These are phyloP conservation scores for Aporrectodea caliginosa DNA, from an alignment of 1,140 invertebrate species.

Conservation along the genomic window DNA sequence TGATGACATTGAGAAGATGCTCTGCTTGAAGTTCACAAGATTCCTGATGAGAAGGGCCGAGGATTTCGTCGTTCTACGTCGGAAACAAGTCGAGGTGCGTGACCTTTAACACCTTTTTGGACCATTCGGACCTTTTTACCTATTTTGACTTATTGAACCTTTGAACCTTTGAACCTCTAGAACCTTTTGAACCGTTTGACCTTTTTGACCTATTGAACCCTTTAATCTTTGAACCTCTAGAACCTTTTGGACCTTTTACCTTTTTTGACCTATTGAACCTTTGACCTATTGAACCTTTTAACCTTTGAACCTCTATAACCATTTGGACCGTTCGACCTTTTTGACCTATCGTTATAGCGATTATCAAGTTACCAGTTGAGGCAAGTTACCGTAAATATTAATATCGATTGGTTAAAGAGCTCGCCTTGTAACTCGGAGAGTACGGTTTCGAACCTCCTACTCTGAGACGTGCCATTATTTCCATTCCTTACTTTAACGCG, in stretches of 20 bases:
- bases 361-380: too few relatives aligned
- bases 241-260: not conserved
- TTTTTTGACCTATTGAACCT: not conserved
- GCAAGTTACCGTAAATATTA: too few relatives aligned
- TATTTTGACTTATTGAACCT: not conserved
- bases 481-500: too few relatives aligned
- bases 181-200: too few relatives aligned
- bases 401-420: too few relatives aligned
- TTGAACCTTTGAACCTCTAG: not conserved
- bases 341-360: not conserved
- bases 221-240: not conserved
- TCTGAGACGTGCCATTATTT: too few relatives aligned
- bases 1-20: slow-evolving; percentile 79
- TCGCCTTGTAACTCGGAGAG: too few relatives aligned
- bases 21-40: slow-evolving; percentile 97
- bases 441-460: too few relatives aligned
- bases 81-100: slow-evolving; percentile 84
- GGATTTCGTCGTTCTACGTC: slow-evolving; percentile 91
- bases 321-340: not conserved
- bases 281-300: too few relatives aligned
- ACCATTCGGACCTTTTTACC: not conserved
- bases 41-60: slow-evolving; percentile 99
- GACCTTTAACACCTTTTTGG: not conserved
- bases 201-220: not conserved
- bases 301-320: not conserved